A percentile compares a stretch with the other conserved stretches of the same genome.
Conservation (phyloP, 2,113 vertebrate species). For the Smithornis capensis region DNA sequence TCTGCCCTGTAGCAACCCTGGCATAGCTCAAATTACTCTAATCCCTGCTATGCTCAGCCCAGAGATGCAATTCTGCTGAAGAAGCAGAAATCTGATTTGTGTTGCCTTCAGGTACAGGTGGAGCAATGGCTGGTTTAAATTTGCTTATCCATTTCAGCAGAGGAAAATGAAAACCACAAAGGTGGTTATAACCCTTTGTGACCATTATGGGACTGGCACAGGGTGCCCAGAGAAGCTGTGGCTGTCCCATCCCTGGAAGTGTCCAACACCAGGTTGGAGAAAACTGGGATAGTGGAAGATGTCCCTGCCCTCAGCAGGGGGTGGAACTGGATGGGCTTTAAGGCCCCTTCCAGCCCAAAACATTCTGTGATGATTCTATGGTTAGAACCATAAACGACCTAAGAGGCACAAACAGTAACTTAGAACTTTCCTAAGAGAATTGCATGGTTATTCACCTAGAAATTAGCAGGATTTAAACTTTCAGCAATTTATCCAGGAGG, state of each 20-base stretch:
- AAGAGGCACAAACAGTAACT: not conserved
- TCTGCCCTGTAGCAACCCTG: fast-evolving
- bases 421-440: not conserved
- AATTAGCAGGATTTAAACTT: not conserved
- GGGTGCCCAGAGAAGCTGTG: not conserved
- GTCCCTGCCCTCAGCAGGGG: not conserved
- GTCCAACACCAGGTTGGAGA: not conserved
- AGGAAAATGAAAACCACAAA: not conserved
- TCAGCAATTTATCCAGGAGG: not conserved
- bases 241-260: not conserved
- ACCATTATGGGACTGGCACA: not conserved
- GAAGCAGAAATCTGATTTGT: not conserved
- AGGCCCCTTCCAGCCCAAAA: not conserved
- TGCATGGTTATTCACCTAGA: not conserved
- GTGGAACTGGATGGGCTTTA: not conserved
- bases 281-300: not conserved
- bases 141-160: not conserved
- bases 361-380: not conserved
- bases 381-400: not conserved
- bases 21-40: not conserved
- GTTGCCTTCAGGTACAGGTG: not conserved
- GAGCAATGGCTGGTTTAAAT: not conserved
- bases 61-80: fast-evolving
- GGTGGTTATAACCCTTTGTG: not conserved
- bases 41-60: not conserved